Conservation (phyloP, 92 coral and sea anemone species). For the Umimayanthus chanpuru region DNA sequence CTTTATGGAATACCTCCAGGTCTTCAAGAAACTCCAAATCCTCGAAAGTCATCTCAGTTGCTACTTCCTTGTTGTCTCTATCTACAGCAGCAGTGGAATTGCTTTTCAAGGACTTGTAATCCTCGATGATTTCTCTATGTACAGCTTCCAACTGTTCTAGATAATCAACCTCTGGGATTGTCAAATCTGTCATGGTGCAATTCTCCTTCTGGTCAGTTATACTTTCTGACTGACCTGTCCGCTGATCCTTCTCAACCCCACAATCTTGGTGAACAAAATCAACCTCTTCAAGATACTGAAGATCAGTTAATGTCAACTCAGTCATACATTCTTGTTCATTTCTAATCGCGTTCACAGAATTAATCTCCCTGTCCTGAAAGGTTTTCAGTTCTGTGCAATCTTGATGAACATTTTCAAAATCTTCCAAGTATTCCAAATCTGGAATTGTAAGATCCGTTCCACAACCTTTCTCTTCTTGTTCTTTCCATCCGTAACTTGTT, state of each 20-base stretch:
- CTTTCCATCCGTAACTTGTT: slow-evolving; percentile 4
- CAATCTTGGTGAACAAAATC: slow-evolving; percentile 51
- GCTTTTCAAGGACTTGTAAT: slow-evolving; percentile 57
- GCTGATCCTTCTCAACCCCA: background rate
- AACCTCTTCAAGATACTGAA: slow-evolving; percentile 53
- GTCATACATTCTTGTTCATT: slow-evolving; percentile 47
- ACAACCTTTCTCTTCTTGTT: slow-evolving; percentile 39
- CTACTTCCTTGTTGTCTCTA: slow-evolving; percentile 40
- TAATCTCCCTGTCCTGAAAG: background rate
- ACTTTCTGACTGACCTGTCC: background rate
- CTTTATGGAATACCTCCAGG: slow-evolving; percentile 13
- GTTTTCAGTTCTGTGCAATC: background rate
- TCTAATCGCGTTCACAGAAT: slow-evolving; percentile 22
- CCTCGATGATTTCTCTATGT: slow-evolving; percentile 57
- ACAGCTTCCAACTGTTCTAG: slow-evolving; percentile 68
- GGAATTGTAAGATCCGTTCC: slow-evolving; percentile 50
- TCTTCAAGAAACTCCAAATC: slow-evolving; percentile 41
- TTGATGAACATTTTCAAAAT: slow-evolving; percentile 38
- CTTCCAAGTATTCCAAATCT: slow-evolving; percentile 53
- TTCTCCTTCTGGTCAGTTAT: slow-evolving; percentile 45
- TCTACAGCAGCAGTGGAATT: slow-evolving; percentile 14
- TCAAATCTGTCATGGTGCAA: slow-evolving; percentile 68
- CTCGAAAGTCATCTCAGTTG: slow-evolving; percentile 58
- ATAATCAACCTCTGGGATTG: slow-evolving; percentile 63
- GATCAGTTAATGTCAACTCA: slow-evolving; percentile 53